Percentiles rank a stretch among this genome's conserved stretches.
Evolutionary conservation across 2,113 vertebrate genomes (phyloP).

Genomic region (Grantiella picta): DNA sequence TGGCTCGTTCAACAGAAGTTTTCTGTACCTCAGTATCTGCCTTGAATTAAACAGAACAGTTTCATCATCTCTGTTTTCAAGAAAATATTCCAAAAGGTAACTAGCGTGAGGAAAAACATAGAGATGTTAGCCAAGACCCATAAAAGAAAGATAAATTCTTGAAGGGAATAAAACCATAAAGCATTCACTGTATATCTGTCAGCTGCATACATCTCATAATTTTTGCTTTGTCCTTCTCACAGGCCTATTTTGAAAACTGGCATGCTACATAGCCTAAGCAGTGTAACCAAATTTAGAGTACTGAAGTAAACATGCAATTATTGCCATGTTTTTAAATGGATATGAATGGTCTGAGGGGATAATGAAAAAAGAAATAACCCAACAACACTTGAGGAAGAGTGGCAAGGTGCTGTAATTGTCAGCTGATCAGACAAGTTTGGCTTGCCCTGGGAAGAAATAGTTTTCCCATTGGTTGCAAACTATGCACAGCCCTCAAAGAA

Average conservation of each 20-base stretch:
- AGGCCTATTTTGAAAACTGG: conserved; percentile 55
- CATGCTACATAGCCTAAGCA: conserved; percentile 56
- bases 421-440: conserved; percentile 25
- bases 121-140: conserved; percentile 59
- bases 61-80: conserved; percentile 31
- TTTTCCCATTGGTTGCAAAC: conserved; percentile 54
- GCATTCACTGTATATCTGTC: conserved; percentile 20
- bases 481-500: conserved; percentile 50
- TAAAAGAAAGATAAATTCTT: conserved; percentile 44
- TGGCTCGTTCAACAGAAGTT: conserved; percentile 6
- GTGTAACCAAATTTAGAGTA: conserved; percentile 47
- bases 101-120: conserved; percentile 27
- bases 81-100: conserved; percentile 47
- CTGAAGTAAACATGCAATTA: conserved; percentile 63
- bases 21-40: conserved; percentile 43
- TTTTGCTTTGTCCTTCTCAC: conserved; percentile 35
- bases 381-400: conserved; percentile 17
- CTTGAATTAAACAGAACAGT: conserved; percentile 45
- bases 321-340: conserved; percentile 57
- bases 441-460: conserved; percentile 39
- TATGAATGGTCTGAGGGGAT: conserved; percentile 36
- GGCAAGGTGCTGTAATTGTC: conserved; percentile 42
- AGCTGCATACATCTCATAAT: not conserved
- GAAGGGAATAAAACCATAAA: conserved; percentile 25
- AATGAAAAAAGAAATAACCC: conserved; percentile 28